These are phyloP conservation scores for Umimayanthus chanpuru DNA, from an alignment of 92 coral and sea anemone genomes.

Conservation along the genomic window DNA sequence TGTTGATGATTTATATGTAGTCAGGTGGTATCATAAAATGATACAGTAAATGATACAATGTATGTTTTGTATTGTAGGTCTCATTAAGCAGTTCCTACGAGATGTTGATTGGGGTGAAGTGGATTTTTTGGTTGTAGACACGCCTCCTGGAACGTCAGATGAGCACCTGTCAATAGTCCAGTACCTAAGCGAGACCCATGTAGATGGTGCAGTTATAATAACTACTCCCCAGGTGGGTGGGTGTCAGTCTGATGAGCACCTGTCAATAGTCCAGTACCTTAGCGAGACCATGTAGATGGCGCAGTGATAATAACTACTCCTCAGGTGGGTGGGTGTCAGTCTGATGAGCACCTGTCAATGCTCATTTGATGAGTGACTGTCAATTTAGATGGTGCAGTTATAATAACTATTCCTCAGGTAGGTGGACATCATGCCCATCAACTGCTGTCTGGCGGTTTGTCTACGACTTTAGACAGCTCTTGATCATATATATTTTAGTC, in stretches of 20 bases:
- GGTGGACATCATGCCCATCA: background rate
- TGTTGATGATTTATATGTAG: background rate
- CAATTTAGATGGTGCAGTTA: constrained; percentile 96
- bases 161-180: constrained; percentile 97
- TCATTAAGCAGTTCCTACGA: constrained; percentile 94
- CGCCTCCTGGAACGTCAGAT: constrained; percentile 99
- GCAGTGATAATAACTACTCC: constrained; percentile 97
- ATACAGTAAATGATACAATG: too few species aligned
- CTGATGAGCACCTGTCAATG: too few species aligned
- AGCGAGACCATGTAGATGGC: constrained; percentile 82
- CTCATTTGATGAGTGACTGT: constrained; percentile 98
- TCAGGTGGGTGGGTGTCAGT: constrained; percentile 62
- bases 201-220: constrained; percentile 94
- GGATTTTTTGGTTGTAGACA: constrained; percentile 91
- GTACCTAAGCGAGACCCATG: constrained; percentile 74
- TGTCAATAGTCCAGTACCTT: constrained; percentile 95
- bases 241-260: constrained; percentile 85
- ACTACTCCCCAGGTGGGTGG: constrained; percentile 92
- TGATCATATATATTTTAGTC: background rate
- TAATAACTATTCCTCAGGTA: constrained; percentile 96
- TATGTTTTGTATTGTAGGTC: constrained; percentile 47
- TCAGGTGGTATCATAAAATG: background rate
- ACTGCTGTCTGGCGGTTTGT: background rate
- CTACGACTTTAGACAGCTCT: background rate
- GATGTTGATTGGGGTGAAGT: constrained; percentile 99